phyloP scores from a whole-genome alignment of 2,113 vertebrate genomes.

The Anhinga anhinga region DNA sequence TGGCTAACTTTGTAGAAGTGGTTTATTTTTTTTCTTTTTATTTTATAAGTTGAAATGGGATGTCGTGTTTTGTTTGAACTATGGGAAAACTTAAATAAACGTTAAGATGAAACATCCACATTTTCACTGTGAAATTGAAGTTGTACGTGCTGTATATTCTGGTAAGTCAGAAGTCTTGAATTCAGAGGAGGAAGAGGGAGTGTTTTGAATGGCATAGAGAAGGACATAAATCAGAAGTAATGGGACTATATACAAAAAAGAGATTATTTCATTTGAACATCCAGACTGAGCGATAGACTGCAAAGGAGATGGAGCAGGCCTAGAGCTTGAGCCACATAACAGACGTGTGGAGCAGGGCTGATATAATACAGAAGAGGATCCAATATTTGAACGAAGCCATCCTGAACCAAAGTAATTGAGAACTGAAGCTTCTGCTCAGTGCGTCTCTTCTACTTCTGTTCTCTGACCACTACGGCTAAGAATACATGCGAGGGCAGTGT shows the following conservation, averaged over 20 bases:
- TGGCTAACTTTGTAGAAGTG: constrained; percentile 69
- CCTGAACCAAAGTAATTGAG: neutral
- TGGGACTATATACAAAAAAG: neutral
- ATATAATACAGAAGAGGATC: neutral
- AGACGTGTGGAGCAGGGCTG: neutral
- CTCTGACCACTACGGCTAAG: neutral
- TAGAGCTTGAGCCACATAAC: neutral
- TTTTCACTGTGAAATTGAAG: constrained; percentile 29
- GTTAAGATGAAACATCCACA: constrained; percentile 11
- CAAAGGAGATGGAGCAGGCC: neutral
- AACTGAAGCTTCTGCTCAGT: neutral
- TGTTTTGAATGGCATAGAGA: neutral
- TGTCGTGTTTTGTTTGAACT: constrained; percentile 50
- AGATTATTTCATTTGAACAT: neutral
- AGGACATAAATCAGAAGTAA: neutral
- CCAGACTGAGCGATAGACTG: neutral
- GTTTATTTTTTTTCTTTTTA: neutral
- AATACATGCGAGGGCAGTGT: neutral
- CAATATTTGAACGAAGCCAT: neutral
- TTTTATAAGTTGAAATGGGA: constrained; percentile 35
- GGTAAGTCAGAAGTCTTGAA: neutral
- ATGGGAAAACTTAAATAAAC: constrained; percentile 71
- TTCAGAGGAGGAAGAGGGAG: neutral
- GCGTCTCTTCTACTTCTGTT: neutral
- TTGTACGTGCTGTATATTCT: neutral